These are phyloP conservation scores for Laspeyria flexula DNA, from an alignment of 2,888 invertebrate species.

Conservation along the genomic window DNA sequence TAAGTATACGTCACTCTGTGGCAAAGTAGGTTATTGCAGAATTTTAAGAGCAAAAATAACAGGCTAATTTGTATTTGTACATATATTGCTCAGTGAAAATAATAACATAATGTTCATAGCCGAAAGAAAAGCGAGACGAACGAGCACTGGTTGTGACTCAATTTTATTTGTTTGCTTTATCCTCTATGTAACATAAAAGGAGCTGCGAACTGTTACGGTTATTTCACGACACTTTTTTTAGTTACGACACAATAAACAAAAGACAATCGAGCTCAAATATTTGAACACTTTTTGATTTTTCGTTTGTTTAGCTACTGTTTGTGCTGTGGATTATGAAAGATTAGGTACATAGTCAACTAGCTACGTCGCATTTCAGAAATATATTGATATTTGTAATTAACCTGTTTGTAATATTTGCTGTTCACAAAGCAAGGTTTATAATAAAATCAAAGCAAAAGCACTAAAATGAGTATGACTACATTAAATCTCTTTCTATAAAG, in stretches of 20 bases:
- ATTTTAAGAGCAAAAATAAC: too few species aligned
- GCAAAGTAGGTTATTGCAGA: too few species aligned
- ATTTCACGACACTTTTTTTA: conserved; percentile 69
- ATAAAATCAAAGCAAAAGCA: too few species aligned
- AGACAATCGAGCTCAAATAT: conserved; percentile 75
- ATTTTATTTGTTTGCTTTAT: conserved; percentile 77
- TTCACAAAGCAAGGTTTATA: too few species aligned
- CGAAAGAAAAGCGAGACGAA: conserved; percentile 29
- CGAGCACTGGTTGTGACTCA: conserved; percentile 54
- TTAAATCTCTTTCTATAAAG: too few species aligned
- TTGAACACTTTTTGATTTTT: conserved; percentile 64
- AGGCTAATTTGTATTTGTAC: too few species aligned
- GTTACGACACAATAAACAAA: conserved; percentile 79
- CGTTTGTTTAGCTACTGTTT: conserved; percentile 44
- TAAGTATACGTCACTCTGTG: too few species aligned
- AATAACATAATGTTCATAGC: conserved; percentile 32
- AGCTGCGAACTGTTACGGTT: conserved; percentile 73
- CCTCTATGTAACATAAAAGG: conserved; percentile 69
- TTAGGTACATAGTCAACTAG: not conserved
- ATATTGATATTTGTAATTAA: conserved; percentile 4
- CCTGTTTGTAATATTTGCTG: too few species aligned
- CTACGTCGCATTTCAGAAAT: conserved; percentile 19
- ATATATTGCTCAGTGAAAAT: conserved; percentile 28
- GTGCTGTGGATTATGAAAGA: conserved; percentile 3
- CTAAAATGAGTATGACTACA: too few species aligned